phyloP scores from a whole-genome alignment of 2,888 invertebrate genomes.

The Polyommatus icarus region DNA sequence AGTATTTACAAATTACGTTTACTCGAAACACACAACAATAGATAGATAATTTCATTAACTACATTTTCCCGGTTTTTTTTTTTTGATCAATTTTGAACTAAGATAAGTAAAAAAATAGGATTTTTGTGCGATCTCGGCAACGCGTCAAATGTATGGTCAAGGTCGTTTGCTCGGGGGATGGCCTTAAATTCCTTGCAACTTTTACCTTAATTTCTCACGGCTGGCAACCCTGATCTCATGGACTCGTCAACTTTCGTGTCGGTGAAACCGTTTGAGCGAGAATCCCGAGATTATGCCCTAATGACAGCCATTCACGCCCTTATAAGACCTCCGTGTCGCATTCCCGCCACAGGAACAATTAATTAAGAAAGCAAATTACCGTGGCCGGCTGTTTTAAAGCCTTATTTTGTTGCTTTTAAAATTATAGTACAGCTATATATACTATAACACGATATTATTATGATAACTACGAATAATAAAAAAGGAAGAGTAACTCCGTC shows the following conservation, averaged over 20 bases:
- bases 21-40: too few species aligned
- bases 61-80: too few species aligned
- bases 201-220: conserved; percentile 28
- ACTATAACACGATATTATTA: background rate
- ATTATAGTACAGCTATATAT: background rate
- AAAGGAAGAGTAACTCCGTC: too few species aligned
- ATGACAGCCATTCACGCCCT: conserved; percentile 41
- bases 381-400: background rate
- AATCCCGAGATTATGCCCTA: conserved; percentile 57
- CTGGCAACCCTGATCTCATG: conserved; percentile 33
- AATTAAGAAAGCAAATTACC: conserved; percentile 20
- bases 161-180: too few species aligned
- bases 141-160: too few species aligned
- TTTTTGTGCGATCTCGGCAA: too few species aligned
- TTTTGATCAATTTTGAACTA: too few species aligned
- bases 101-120: too few species aligned
- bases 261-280: conserved; percentile 61
- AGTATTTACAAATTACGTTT: too few species aligned
- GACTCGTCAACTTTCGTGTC: conserved; percentile 52
- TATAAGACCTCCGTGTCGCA: conserved; percentile 25
- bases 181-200: background rate
- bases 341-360: conserved; percentile 32
- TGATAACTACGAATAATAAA: too few species aligned
- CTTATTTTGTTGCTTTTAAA: background rate
- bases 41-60: too few species aligned